Percentiles rank a stretch among this genome's conserved stretches.
Evolutionary conservation across 2,113 vertebrate genomes (phyloP).

Genomic region (Actinemys pallida): DNA sequence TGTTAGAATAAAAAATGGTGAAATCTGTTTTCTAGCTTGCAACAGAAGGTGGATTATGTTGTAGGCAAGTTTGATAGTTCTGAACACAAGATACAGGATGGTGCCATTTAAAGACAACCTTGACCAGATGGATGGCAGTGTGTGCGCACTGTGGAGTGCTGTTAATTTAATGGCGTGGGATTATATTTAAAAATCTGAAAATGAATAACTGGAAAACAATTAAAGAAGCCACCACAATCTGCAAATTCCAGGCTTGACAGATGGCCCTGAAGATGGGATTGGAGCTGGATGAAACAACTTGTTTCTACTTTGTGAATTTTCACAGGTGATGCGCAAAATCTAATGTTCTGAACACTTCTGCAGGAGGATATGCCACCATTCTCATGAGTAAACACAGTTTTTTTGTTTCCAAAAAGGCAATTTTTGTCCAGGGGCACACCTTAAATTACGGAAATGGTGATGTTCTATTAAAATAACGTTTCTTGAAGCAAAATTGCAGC

Average conservation of each 20-base stretch:
- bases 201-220: slow-evolving; percentile 51
- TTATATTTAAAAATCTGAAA: slow-evolving; percentile 64
- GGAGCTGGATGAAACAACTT: slow-evolving; percentile 17
- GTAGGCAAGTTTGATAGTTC: slow-evolving; percentile 63
- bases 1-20: slow-evolving; percentile 57
- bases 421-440: background rate
- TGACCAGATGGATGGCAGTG: slow-evolving; percentile 71
- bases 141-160: slow-evolving; percentile 46
- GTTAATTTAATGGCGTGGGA: slow-evolving; percentile 71
- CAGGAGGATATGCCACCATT: background rate
- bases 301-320: background rate
- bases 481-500: background rate
- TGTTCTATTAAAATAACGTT: background rate
- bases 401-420: background rate
- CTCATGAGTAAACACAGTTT: background rate
- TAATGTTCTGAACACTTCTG: background rate
- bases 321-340: background rate
- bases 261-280: slow-evolving; percentile 49
- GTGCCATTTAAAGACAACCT: slow-evolving; percentile 71
- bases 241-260: slow-evolving; percentile 55
- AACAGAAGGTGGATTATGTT: slow-evolving; percentile 73
- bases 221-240: slow-evolving; percentile 41
- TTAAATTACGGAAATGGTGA: background rate
- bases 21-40: slow-evolving; percentile 69
- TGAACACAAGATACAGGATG: slow-evolving; percentile 61